Percentiles rank a stretch among this genome's conserved stretches.
phyloP scores from a whole-genome alignment of 2,888 invertebrate genomes.

The Eupithecia pulchellata region DNA sequence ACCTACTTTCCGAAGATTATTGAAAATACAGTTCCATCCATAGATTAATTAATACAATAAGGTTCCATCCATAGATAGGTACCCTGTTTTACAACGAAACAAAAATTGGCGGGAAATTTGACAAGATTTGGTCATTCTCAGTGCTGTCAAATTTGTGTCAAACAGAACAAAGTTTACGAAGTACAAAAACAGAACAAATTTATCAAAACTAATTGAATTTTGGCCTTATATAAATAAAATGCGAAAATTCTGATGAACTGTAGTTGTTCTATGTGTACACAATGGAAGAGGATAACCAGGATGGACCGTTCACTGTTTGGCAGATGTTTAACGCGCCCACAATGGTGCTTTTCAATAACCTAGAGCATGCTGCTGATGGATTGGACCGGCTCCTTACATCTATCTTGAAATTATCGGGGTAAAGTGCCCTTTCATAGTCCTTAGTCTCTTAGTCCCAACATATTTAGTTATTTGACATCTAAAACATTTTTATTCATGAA shows the following conservation, averaged over 20 bases:
- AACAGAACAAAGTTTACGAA: no score
- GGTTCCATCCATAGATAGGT: no score
- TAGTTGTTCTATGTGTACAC: background rate
- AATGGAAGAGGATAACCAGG: conserved; percentile 78
- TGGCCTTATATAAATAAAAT: background rate
- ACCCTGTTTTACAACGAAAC: background rate
- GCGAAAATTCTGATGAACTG: background rate
- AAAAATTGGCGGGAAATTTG: background rate
- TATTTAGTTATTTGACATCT: background rate
- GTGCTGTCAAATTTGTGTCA: background rate
- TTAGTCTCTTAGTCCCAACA: background rate
- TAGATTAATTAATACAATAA: no score
- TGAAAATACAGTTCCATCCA: no score
- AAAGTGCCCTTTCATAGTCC: conserved; percentile 37
- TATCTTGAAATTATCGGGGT: conserved; percentile 85
- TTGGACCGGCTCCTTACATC: conserved; percentile 85
- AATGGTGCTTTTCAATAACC: conserved; percentile 84
- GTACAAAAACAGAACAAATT: no score
- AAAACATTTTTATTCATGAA: background rate
- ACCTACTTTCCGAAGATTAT: no score
- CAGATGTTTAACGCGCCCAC: conserved; percentile 87
- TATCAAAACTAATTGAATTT: background rate
- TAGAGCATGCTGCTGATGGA: conserved; percentile 82
- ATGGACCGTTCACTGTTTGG: conserved; percentile 85
- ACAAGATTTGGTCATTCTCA: background rate